phyloP scores from a whole-genome alignment of 2,888 invertebrate genomes.

The Drosophila greeni region DNA sequence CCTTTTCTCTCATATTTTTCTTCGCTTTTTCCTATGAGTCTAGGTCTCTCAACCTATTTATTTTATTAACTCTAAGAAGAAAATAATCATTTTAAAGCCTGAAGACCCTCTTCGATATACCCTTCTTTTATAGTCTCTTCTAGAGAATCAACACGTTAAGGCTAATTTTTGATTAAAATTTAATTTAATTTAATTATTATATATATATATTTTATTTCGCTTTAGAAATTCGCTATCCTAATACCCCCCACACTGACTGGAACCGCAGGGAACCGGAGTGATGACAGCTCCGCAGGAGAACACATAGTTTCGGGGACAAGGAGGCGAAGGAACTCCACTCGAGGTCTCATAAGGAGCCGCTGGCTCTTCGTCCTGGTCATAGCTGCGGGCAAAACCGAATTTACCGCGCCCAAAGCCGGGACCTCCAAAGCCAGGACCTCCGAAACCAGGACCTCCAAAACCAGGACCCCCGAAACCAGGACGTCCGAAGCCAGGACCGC shows the following conservation, averaged over 20 bases:
- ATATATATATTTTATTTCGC: background rate
- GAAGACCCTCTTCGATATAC: too few species aligned
- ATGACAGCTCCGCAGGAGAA: slow-evolving; percentile 66
- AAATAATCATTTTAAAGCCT: too few species aligned
- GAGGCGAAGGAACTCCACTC: slow-evolving; percentile 39
- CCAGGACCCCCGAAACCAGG: slow-evolving; percentile 6
- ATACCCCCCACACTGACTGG: slow-evolving; percentile 10
- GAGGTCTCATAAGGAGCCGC: background rate
- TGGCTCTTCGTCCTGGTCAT: slow-evolving; percentile 13
- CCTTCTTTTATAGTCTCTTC: background rate
- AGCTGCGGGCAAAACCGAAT: slow-evolving; percentile 51
- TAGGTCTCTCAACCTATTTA: background rate
- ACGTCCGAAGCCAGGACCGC: slow-evolving; percentile 13
- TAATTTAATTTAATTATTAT: background rate
- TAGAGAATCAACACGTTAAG: too few species aligned
- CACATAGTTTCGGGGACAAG: slow-evolving; percentile 64
- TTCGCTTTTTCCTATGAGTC: background rate
- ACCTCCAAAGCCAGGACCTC: slow-evolving; percentile 22
- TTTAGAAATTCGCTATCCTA: background rate
- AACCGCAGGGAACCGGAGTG: slow-evolving; percentile 57
- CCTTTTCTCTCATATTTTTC: background rate
- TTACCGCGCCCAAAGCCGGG: slow-evolving; percentile 8
- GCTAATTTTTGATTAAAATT: background rate
- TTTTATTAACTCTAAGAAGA: too few species aligned
- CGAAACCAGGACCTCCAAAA: background rate